Percentiles rank a stretch among this genome's conserved stretches.
Evolutionary conservation across 2,797 vertebrate genomes (phyloP).

Genomic region (Acanthurus lineatus): DNA sequence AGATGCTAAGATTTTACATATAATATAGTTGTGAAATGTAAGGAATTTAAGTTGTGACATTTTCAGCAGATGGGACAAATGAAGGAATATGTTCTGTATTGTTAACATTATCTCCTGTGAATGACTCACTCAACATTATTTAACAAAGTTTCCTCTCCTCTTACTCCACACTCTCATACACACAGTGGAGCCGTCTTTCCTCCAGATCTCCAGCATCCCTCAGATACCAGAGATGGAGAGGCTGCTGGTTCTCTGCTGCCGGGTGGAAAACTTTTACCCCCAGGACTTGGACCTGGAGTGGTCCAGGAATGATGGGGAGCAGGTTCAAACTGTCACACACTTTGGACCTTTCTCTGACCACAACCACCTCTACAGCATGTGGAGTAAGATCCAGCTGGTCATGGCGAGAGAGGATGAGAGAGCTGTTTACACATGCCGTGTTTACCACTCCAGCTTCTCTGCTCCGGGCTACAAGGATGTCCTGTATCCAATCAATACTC

Average conservation of each 20-base stretch:
- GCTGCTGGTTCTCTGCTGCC: constrained; percentile 76
- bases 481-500: constrained; percentile 74
- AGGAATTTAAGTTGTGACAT: background rate
- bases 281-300: constrained; percentile 69
- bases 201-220: constrained; percentile 77
- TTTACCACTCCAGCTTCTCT: constrained; percentile 76
- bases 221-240: constrained; percentile 69
- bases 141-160: background rate
- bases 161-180: background rate
- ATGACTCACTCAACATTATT: background rate
- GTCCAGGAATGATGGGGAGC: constrained; percentile 71
- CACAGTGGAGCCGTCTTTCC: constrained; percentile 74
- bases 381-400: constrained; percentile 75
- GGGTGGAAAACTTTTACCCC: constrained; percentile 81
- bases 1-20: too few relatives aligned
- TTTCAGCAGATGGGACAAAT: background rate
- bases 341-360: constrained; percentile 76
- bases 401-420: constrained; percentile 73
- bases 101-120: background rate
- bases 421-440: constrained; percentile 69
- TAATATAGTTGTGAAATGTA: too few relatives aligned
- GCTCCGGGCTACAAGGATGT: constrained; percentile 64
- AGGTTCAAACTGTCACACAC: constrained; percentile 40
- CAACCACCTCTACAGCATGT: constrained; percentile 67
- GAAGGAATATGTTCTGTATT: background rate